Percentiles rank a stretch among this genome's conserved stretches.
Conservation (phyloP, 2,888 invertebrate genomes). For the Orchestes rusci region DNA sequence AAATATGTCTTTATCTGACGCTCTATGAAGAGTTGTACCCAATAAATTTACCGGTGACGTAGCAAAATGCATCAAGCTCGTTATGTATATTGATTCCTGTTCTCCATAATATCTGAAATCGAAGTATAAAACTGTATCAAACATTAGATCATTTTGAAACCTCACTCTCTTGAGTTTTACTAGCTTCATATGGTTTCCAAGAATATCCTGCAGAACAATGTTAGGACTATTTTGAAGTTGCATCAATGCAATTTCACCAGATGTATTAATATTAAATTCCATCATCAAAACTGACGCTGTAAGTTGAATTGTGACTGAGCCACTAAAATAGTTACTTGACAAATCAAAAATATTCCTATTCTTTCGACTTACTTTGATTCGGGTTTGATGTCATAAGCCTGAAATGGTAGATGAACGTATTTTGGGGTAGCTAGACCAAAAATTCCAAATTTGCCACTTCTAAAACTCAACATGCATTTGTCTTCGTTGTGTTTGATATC, state of each 20-base stretch:
- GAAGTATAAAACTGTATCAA: constrained; percentile 5
- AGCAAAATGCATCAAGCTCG: constrained; percentile 65
- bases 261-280: constrained; percentile 48
- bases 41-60: constrained; percentile 56
- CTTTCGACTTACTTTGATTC: constrained; percentile 48
- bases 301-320: constrained; percentile 49
- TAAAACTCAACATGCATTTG: constrained; percentile 67
- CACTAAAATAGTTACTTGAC: constrained; percentile 38
- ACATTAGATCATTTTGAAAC: no score
- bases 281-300: constrained; percentile 51
- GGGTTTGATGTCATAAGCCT: constrained; percentile 78
- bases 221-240: constrained; percentile 58
- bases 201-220: constrained; percentile 52
- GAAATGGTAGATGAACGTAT: constrained; percentile 76
- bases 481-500: constrained; percentile 73
- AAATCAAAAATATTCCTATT: background rate
- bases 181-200: constrained; percentile 54
- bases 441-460: constrained; percentile 60
- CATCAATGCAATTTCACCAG: constrained; percentile 42
- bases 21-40: background rate
- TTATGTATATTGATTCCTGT: constrained; percentile 80
- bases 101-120: constrained; percentile 39
- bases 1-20: background rate
- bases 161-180: constrained; percentile 54
- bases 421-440: constrained; percentile 67